A percentile compares a stretch with the other conserved stretches of the same genome.
Evolutionary conservation across 2,797 vertebrate species (phyloP).

Genomic region (Periparus ater): DNA sequence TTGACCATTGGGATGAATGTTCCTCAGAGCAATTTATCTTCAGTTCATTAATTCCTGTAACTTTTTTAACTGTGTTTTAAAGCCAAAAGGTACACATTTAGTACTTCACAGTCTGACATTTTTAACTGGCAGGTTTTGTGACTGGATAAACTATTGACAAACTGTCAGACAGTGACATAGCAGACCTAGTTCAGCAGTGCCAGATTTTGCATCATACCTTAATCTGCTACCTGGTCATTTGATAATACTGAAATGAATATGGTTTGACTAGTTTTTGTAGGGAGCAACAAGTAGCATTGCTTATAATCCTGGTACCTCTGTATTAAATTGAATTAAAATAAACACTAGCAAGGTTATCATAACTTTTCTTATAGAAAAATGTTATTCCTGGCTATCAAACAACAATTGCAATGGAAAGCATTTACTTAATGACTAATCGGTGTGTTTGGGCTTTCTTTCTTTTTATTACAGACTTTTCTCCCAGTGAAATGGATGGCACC

Average conservation of each 20-base stretch:
- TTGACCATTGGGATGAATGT: not conserved
- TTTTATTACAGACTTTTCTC: constrained; percentile 87
- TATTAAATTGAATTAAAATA: not conserved
- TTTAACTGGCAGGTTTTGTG: not conserved
- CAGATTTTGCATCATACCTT: not conserved
- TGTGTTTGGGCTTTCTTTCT: not conserved
- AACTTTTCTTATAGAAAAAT: not conserved
- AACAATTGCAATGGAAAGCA: not conserved
- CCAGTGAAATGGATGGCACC: constrained; percentile 99
- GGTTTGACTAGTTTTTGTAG: not conserved
- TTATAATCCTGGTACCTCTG: not conserved
- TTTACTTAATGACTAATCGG: not conserved
- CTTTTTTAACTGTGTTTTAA: not conserved
- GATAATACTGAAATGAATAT: not conserved
- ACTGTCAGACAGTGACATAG: not conserved
- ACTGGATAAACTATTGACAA: not conserved
- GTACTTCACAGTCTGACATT: not conserved
- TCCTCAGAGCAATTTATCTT: not conserved
- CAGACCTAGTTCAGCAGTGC: not conserved
- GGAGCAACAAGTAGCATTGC: not conserved
- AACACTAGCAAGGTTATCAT: not conserved
- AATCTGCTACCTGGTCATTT: not conserved
- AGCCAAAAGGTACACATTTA: not conserved
- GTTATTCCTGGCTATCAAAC: not conserved
- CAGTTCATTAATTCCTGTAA: constrained; percentile 3